Evolutionary conservation across 1,140 invertebrate species (phyloP), one percentile per base, ranked within the genome.

Genomic region (Lineus longissimus): DNA sequence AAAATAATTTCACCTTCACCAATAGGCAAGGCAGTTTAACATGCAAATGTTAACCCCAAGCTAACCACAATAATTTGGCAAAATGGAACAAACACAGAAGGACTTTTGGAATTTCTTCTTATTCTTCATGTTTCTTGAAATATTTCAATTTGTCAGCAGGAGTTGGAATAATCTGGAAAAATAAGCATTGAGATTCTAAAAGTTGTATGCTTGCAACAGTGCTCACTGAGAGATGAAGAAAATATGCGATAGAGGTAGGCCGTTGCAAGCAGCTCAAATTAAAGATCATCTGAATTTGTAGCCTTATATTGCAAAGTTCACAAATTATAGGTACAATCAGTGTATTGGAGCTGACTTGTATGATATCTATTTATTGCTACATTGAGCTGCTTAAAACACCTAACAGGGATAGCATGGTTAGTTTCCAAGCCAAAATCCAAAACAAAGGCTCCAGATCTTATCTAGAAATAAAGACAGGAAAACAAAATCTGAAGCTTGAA

Each of bases 131-230:
- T n/a, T 51, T 51, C n/a, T 4, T 51, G 47, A 51, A 51, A 51
- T 51, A 51, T 51, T 51, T 51, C n/a, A 51, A 23, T 27, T 51
- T 51, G 47, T 51, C 47, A 51, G 6, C 47, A 23, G 47, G 47
- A 51, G n/a, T 51, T 51, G 47, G 47, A 51, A 51, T 51, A n/a
- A 51, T 51, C 47, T 51, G 47, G 25, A 51, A 51, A 23, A 23
- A 51, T 9, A 51, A 51, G 47, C n/a, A 9, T 6, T 9, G n/a
- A 51, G 47, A 51, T 51, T 51, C 33, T 36, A 36, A 36, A 36
- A 36, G 25, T n/a, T 51, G n/a, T 51, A 27, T 51, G n/a, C 19
- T 7, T 51, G n/a, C 25, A 51, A 43, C 11, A 19, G 11, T 13
- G 19, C 40, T 43, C 19, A 51, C 4, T 7, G n/a, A 51, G 19